A percentile compares a stretch with the other conserved stretches of the same genome.
Conservation (phyloP, 2,888 invertebrate genomes). For the Mythimna impura region DNA sequence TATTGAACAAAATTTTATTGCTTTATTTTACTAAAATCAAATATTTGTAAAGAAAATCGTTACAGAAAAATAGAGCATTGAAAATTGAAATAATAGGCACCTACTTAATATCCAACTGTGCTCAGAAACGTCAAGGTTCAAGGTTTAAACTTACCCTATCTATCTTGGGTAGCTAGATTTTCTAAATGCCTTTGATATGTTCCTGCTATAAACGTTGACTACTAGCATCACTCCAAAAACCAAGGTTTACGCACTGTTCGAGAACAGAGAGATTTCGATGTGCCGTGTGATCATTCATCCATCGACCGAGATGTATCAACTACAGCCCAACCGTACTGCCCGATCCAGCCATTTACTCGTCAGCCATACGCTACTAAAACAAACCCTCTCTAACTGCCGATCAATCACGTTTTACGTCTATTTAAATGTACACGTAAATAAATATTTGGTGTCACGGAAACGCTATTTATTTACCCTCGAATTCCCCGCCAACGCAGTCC, state of each 20-base stretch:
- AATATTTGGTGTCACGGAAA: slow-evolving; percentile 51
- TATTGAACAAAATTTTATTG: not conserved
- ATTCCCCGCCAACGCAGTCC: slow-evolving; percentile 19
- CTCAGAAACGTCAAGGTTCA: not conserved
- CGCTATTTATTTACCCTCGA: slow-evolving; percentile 45
- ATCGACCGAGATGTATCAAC: slow-evolving; percentile 47
- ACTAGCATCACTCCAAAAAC: slow-evolving; percentile 34
- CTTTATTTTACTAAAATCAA: not conserved
- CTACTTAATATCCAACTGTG: not conserved
- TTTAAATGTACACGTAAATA: slow-evolving; percentile 55
- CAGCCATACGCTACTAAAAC: slow-evolving; percentile 40
- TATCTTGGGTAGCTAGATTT: slow-evolving; percentile 5
- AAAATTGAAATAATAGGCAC: not conserved
- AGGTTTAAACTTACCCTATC: not conserved
- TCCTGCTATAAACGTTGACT: slow-evolving; percentile 24
- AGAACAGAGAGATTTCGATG: slow-evolving; percentile 30
- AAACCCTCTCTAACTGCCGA: slow-evolving; percentile 47
- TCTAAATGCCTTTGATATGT: slow-evolving; percentile 22
- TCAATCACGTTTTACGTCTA: slow-evolving; percentile 53
- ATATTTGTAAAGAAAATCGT: not conserved
- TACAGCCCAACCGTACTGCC: slow-evolving; percentile 37
- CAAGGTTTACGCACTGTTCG: slow-evolving; percentile 34
- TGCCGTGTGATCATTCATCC: slow-evolving; percentile 53
- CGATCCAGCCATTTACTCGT: slow-evolving; percentile 46
- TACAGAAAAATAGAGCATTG: not conserved